phyloP scores from a whole-genome alignment of 30 jellyfish, hydroid and myxozoan species.

The Turritopsis dohrnii region DNA sequence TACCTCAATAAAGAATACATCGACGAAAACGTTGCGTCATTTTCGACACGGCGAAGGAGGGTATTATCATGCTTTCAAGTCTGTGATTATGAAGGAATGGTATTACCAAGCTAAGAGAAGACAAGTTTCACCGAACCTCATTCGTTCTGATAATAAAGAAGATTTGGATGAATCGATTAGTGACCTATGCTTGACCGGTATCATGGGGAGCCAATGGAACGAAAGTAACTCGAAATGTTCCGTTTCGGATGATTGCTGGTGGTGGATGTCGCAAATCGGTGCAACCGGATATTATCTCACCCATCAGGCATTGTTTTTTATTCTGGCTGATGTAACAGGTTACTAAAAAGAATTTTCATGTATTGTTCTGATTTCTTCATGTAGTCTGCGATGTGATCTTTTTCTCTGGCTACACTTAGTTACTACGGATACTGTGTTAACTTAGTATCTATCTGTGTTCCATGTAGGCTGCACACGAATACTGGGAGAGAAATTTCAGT shows the following conservation, averaged over 20 bases:
- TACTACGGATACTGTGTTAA: background rate
- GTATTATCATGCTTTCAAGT: background rate
- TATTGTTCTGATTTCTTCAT: background rate
- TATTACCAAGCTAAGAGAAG: background rate
- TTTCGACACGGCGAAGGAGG: background rate
- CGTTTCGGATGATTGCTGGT: constrained; percentile 61
- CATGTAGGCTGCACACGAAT: background rate
- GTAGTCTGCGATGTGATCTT: background rate
- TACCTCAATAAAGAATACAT: background rate
- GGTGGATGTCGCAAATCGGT: constrained; percentile 48
- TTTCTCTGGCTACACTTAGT: too few species aligned
- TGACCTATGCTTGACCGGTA: constrained; percentile 57
- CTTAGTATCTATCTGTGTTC: background rate
- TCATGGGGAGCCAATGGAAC: constrained; percentile 38
- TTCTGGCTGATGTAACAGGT: constrained; percentile 28
- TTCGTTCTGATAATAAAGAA: background rate
- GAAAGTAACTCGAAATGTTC: constrained; percentile 30
- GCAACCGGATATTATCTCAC: constrained; percentile 54
- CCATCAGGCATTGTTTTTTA: constrained; percentile 57
- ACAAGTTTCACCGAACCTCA: background rate
- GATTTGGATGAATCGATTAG: constrained; percentile 48
- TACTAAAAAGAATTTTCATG: background rate
- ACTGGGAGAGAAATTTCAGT: background rate
- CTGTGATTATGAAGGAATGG: background rate
- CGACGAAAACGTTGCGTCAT: background rate